Evolutionary conservation across 2,113 vertebrate species (phyloP).

Genomic region (Colistium nudipinnis): DNA sequence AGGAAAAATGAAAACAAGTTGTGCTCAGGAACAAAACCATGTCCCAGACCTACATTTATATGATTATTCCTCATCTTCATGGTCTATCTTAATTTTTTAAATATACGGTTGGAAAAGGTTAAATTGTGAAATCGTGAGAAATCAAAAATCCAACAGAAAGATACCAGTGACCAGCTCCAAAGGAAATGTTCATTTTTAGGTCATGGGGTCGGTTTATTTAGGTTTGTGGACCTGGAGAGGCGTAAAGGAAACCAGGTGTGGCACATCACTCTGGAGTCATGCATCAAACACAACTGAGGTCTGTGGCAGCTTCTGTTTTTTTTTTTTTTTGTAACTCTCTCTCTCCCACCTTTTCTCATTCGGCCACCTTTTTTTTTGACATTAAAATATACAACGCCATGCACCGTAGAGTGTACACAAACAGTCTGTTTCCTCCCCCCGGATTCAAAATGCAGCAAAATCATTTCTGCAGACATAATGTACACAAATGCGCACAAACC

Average conservation of each 20-base stretch:
- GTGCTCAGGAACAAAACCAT: not conserved
- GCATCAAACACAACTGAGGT: slow-evolving; percentile 40
- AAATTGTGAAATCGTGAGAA: not conserved
- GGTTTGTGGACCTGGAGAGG: slow-evolving; percentile 1
- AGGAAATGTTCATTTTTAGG: not conserved
- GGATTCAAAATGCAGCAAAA: slow-evolving; percentile 50
- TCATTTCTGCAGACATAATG: slow-evolving; percentile 65
- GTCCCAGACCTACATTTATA: not conserved
- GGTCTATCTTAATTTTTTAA: no score
- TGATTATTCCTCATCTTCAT: slow-evolving; percentile 1
- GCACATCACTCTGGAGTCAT: slow-evolving; percentile 28
- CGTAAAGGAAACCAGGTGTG: slow-evolving; percentile 42
- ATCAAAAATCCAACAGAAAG: not conserved
- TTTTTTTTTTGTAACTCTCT: not conserved
- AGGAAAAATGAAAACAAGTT: slow-evolving; percentile 22
- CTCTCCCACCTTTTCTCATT: not conserved
- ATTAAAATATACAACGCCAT: slow-evolving; percentile 71
- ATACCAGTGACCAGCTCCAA: not conserved
- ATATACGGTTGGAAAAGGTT: slow-evolving; percentile 12
- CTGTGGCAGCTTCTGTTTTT: not conserved
- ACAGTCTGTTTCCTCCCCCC: slow-evolving; percentile 61
- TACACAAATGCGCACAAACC: slow-evolving; percentile 66
- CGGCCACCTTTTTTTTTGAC: slow-evolving; percentile 57
- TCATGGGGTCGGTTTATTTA: slow-evolving; percentile 25
- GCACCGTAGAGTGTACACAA: slow-evolving; percentile 51